Conservation (phyloP, 1,140 invertebrate genomes). For the Wasmannia auropunctata region DNA sequence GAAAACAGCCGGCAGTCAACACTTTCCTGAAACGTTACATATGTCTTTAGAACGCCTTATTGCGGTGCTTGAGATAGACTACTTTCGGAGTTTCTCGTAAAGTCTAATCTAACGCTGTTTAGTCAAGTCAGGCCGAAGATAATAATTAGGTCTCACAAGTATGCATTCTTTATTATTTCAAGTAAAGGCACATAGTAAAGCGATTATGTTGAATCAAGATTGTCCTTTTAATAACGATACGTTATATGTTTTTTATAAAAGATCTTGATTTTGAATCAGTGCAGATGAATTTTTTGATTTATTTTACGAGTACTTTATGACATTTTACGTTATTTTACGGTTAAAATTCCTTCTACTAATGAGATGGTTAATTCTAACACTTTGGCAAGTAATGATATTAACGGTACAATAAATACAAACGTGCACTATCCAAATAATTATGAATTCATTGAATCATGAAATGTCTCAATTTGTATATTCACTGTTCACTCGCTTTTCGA, state of each 20-base stretch:
- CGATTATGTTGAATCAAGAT: neutral
- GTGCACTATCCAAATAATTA: conserved; percentile 60
- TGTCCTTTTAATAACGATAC: neutral
- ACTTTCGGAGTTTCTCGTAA: conserved; percentile 9
- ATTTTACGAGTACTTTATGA: neutral
- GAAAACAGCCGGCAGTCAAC: conserved; percentile 83
- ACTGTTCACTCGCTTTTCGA: conserved; percentile 67
- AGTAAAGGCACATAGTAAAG: neutral
- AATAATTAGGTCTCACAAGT: neutral
- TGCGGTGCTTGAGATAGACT: neutral
- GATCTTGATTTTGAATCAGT: neutral
- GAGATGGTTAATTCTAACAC: conserved; percentile 39
- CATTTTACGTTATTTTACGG: neutral
- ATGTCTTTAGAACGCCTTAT: conserved; percentile 67
- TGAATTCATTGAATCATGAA: conserved; percentile 66
- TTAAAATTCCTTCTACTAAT: conserved; percentile 28
- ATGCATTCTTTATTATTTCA: neutral
- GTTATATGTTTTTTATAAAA: neutral
- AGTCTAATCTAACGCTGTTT: neutral
- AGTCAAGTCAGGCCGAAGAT: neutral
- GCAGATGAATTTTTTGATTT: neutral
- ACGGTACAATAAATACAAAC: conserved; percentile 33
- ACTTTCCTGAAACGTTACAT: conserved; percentile 82
- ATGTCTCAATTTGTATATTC: conserved; percentile 51
- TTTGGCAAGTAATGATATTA: conserved; percentile 31